These are phyloP conservation scores for Akabosia matsudoensis DNA, from an alignment of 1,140 invertebrate species.

Conservation along the genomic window DNA sequence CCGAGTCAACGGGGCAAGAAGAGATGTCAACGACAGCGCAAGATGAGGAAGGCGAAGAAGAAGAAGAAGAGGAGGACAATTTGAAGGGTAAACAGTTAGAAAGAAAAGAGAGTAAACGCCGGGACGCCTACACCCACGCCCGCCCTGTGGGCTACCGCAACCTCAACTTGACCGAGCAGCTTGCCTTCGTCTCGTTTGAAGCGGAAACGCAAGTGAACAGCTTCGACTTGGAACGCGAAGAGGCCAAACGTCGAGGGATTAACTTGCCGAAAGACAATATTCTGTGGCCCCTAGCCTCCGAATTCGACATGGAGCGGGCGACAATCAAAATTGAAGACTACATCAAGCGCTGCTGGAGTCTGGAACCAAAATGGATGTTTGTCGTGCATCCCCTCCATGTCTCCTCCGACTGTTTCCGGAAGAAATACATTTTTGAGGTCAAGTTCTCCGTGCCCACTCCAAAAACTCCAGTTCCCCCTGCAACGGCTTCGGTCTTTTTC, in stretches of 20 bases:
- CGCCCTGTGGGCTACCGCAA: neutral
- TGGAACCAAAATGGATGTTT: slow-evolving; percentile 34
- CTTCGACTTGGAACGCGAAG: slow-evolving; percentile 6
- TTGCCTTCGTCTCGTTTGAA: neutral
- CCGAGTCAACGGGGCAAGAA: too few species aligned
- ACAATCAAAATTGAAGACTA: slow-evolving; percentile 33
- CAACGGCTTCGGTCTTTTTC: slow-evolving; percentile 44
- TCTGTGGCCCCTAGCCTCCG: slow-evolving; percentile 32
- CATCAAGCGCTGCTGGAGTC: slow-evolving; percentile 31
- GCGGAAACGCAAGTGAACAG: neutral
- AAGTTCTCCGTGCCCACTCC: slow-evolving; percentile 37
- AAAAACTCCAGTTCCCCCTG: slow-evolving; percentile 33
- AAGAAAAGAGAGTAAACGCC: neutral
- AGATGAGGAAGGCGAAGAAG: neutral
- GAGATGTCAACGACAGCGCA: neutral
- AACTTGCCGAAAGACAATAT: slow-evolving; percentile 15
- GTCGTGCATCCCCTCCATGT: slow-evolving; percentile 23
- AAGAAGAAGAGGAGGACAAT: neutral
- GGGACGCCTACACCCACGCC: neutral
- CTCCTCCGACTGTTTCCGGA: neutral
- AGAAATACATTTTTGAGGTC: slow-evolving; percentile 33
- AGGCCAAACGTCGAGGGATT: neutral
- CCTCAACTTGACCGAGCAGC: neutral
- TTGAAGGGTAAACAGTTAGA: neutral
- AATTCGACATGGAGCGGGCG: slow-evolving; percentile 25